Conservation (phyloP, 2,113 vertebrate species). For the Erythrocebus patas region DNA sequence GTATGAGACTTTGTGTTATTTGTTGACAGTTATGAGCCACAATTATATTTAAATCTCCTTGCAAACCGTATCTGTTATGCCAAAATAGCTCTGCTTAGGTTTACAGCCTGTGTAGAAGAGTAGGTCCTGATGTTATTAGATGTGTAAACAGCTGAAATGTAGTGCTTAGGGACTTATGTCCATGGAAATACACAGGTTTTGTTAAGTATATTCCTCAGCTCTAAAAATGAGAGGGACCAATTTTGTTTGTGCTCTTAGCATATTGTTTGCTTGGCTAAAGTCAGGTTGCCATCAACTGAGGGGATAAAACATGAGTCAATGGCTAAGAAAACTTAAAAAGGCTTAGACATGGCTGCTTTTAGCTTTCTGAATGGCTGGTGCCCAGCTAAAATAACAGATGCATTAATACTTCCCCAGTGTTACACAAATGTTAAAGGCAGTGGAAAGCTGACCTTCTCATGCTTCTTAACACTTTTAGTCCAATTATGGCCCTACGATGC, state of each 20-base stretch:
- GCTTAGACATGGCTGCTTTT: conserved; percentile 73
- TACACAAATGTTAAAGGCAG: conserved; percentile 36
- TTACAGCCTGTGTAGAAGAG: conserved; percentile 67
- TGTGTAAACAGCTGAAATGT: conserved; percentile 58
- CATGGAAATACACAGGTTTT: conserved; percentile 76
- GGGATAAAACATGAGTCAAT: conserved; percentile 78
- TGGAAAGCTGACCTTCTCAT: background rate
- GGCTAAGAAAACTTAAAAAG: conserved; percentile 73
- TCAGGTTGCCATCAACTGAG: conserved; percentile 81
- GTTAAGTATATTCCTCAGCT: conserved; percentile 71
- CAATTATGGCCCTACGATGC: background rate
- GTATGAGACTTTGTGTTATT: conserved; percentile 60
- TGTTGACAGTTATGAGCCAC: conserved; percentile 69
- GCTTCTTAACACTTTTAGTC: conserved; percentile 28
- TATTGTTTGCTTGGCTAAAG: conserved; percentile 81
- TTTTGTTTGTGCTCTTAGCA: conserved; percentile 72
- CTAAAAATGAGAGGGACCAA: conserved; percentile 66
- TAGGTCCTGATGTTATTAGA: conserved; percentile 67
- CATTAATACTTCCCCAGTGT: conserved; percentile 54
- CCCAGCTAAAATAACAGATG: conserved; percentile 62
- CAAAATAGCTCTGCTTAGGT: conserved; percentile 72
- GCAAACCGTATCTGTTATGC: conserved; percentile 72
- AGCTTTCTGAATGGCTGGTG: conserved; percentile 53
- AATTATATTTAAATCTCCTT: conserved; percentile 71
- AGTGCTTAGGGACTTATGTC: conserved; percentile 66